Conservation (phyloP, 2,888 invertebrate genomes). For the Apodemia zela region DNA sequence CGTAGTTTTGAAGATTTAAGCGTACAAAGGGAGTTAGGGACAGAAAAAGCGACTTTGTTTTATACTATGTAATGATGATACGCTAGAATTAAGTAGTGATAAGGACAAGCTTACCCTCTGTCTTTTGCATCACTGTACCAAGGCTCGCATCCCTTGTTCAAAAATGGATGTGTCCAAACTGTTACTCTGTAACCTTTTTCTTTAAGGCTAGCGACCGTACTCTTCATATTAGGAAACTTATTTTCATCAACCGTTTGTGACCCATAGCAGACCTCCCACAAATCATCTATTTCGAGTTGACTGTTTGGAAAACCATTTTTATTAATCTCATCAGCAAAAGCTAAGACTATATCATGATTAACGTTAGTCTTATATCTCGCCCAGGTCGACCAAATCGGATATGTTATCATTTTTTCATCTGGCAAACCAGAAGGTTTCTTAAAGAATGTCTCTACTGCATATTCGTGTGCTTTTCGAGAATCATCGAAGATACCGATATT, state of each 20-base stretch:
- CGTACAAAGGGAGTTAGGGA: too few relatives aligned
- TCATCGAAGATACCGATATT: conserved; percentile 82
- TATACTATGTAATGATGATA: too few relatives aligned
- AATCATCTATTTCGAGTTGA: conserved; percentile 83
- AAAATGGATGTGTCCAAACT: conserved; percentile 83
- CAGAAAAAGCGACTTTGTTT: too few relatives aligned
- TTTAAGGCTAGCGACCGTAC: conserved; percentile 60
- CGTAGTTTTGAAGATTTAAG: too few relatives aligned
- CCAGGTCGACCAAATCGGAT: conserved; percentile 86
- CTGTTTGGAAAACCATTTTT: conserved; percentile 72
- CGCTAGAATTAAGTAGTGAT: not conserved
- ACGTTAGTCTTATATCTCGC: conserved; percentile 79
- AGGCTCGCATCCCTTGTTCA: conserved; percentile 79
- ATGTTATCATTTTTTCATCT: conserved; percentile 74
- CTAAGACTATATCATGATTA: conserved; percentile 66
- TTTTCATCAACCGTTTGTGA: conserved; percentile 69
- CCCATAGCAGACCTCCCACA: conserved; percentile 84
- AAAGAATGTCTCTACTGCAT: conserved; percentile 80
- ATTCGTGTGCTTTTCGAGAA: conserved; percentile 79
- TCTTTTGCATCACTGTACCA: conserved; percentile 64
- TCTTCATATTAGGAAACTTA: conserved; percentile 79
- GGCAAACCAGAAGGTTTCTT: conserved; percentile 79
- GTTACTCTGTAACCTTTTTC: conserved; percentile 78
- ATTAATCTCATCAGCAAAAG: conserved; percentile 74
- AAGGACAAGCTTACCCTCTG: conserved; percentile 57